phyloP scores from a whole-genome alignment of 2,797 vertebrate species.

The Mionectes olivaceus region DNA sequence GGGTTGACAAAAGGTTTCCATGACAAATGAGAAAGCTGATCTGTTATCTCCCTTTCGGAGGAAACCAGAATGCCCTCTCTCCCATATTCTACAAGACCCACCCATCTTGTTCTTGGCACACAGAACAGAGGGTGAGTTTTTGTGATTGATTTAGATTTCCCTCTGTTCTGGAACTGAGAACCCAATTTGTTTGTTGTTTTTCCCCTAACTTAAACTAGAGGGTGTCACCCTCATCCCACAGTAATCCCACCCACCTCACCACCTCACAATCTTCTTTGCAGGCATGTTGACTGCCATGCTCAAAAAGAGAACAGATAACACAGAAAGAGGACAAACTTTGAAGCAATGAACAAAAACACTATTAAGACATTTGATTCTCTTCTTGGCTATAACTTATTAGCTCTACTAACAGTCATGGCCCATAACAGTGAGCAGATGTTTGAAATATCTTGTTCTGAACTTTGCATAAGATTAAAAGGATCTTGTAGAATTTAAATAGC shows the following conservation, averaged over 20 bases:
- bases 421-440: slow-evolving; percentile 60
- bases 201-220: not conserved
- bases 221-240: not conserved
- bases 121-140: not conserved
- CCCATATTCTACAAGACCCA: slow-evolving; percentile 29
- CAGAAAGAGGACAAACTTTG: not conserved
- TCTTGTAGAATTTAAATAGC: slow-evolving; percentile 11
- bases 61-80: slow-evolving; percentile 42
- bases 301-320: slow-evolving; percentile 37
- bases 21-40: slow-evolving; percentile 71
- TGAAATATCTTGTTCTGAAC: slow-evolving; percentile 29
- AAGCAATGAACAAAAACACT: slow-evolving; percentile 35
- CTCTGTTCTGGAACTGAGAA: slow-evolving; percentile 17
- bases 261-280: not conserved
- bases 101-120: slow-evolving; percentile 49
- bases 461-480: slow-evolving; percentile 57
- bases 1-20: slow-evolving; percentile 74
- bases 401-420: slow-evolving; percentile 21
- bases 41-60: slow-evolving; percentile 52
- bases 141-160: not conserved
- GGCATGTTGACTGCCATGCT: not conserved
- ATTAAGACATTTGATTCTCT: slow-evolving; percentile 34
- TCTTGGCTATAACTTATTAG: slow-evolving; percentile 43
- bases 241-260: not conserved
- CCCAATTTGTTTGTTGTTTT: slow-evolving; percentile 28